Evolutionary conservation across 1,140 invertebrate genomes (phyloP).

Genomic region (Chionoecetes opilio): DNA sequence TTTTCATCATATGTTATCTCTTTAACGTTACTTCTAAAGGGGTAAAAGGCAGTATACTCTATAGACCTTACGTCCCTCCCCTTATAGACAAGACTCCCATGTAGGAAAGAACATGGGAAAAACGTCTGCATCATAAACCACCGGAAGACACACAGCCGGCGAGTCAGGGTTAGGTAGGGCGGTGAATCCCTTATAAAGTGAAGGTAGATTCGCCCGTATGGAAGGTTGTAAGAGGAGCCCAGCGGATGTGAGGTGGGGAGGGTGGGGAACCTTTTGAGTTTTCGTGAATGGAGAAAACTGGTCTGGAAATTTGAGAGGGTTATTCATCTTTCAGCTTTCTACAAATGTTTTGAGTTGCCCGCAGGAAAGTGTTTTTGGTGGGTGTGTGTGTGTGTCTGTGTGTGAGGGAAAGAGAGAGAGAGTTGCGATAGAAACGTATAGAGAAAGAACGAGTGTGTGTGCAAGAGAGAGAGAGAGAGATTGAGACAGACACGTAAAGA

Average conservation of each 20-base stretch:
- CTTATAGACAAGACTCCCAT: background rate
- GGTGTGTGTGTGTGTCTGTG: background rate
- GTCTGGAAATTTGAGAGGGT: constrained; percentile 27
- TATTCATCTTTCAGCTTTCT: background rate
- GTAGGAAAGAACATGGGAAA: background rate
- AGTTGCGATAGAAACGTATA: background rate
- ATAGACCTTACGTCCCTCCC: background rate
- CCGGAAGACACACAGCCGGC: background rate
- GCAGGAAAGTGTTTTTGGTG: background rate
- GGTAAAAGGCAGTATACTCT: background rate
- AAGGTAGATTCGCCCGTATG: background rate
- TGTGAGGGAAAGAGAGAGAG: background rate
- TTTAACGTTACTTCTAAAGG: too few species aligned
- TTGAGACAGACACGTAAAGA: too few species aligned
- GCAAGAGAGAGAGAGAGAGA: too few species aligned
- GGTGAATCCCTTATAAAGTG: background rate
- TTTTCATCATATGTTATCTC: too few species aligned
- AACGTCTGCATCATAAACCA: constrained; percentile 9
- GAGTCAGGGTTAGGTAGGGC: background rate
- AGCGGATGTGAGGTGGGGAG: background rate
- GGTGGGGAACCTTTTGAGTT: background rate
- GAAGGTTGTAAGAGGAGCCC: background rate
- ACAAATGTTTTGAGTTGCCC: background rate
- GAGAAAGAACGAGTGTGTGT: too few species aligned
- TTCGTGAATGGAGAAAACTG: constrained; percentile 3